A percentile compares a stretch with the other conserved stretches of the same genome.
Evolutionary conservation across 1,140 invertebrate species (phyloP).

Genomic region (Neodiprion fabricii): DNA sequence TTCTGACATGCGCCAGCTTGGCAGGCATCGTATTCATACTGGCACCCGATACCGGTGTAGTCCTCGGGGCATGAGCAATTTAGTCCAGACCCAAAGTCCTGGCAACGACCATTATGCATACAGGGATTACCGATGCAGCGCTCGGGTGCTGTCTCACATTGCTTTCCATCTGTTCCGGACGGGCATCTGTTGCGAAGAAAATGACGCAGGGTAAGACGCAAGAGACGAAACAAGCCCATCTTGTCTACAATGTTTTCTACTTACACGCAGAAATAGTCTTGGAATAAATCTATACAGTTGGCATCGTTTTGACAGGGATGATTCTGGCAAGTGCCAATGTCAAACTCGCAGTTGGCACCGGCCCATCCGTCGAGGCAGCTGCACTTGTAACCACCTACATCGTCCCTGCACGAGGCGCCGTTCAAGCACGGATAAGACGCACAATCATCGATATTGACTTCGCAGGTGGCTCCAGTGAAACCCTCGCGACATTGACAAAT

Average conservation of each 20-base stretch:
- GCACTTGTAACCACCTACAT: slow-evolving; percentile 85
- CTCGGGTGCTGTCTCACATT: slow-evolving; percentile 94
- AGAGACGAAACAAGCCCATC: slow-evolving; percentile 13
- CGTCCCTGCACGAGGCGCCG: slow-evolving; percentile 87
- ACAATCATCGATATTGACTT: slow-evolving; percentile 90
- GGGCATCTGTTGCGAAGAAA: slow-evolving; percentile 71
- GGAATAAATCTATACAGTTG: slow-evolving; percentile 90
- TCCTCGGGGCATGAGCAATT: slow-evolving; percentile 91
- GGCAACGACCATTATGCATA: slow-evolving; percentile 92
- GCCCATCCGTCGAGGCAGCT: slow-evolving; percentile 88
- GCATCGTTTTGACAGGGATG: slow-evolving; percentile 93
- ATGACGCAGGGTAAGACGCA: slow-evolving; percentile 20
- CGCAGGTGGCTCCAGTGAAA: slow-evolving; percentile 84
- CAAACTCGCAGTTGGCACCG: slow-evolving; percentile 84
- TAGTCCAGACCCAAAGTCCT: slow-evolving; percentile 92
- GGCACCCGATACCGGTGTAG: slow-evolving; percentile 88
- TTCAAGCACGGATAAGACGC: slow-evolving; percentile 87
- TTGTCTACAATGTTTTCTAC: slow-evolving; percentile 46
- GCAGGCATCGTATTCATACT: slow-evolving; percentile 93
- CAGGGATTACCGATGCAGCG: slow-evolving; percentile 95
- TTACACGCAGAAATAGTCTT: slow-evolving; percentile 96
- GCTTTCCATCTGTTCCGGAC: slow-evolving; percentile 91
- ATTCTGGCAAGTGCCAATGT: slow-evolving; percentile 85
- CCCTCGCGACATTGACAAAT: slow-evolving; percentile 90
- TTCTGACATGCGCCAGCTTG: slow-evolving; percentile 88